A percentile compares a stretch with the other conserved stretches of the same genome.
Evolutionary conservation across 2,888 invertebrate species (phyloP).

Genomic region (Acanthosoma haemorrhoidale): DNA sequence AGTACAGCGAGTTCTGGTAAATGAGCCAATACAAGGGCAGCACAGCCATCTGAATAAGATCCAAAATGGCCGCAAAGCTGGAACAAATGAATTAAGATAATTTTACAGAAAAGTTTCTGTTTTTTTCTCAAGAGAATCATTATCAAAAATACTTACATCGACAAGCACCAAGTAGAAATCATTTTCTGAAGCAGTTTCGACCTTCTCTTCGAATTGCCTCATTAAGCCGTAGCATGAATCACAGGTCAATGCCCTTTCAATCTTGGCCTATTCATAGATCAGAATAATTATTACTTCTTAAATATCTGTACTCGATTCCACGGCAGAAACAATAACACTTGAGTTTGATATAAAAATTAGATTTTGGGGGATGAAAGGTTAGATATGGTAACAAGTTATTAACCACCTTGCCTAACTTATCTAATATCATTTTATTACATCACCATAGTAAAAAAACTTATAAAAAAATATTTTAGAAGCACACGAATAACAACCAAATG

Average conservation of each 20-base stretch:
- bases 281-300: too few relatives aligned
- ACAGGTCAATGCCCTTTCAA: constrained; percentile 45
- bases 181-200: constrained; percentile 53
- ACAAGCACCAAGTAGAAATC: constrained; percentile 55
- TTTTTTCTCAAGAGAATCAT: not conserved
- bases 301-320: too few relatives aligned
- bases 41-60: constrained; percentile 74
- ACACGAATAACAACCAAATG: too few relatives aligned
- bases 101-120: not conserved
- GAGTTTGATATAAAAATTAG: too few relatives aligned
- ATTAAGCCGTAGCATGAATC: constrained; percentile 54
- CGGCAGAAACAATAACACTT: too few relatives aligned
- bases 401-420: too few relatives aligned
- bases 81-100: constrained; percentile 39
- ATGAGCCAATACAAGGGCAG: constrained; percentile 59
- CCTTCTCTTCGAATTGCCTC: constrained; percentile 51
- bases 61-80: constrained; percentile 63
- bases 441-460: too few relatives aligned
- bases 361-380: too few relatives aligned
- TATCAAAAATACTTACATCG: constrained; percentile 46
- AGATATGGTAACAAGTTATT: too few relatives aligned
- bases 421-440: too few relatives aligned
- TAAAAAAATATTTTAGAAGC: too few relatives aligned
- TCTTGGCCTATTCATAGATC: not conserved
- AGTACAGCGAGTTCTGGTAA: constrained; percentile 42